Evolutionary conservation across 2,888 invertebrate genomes (phyloP), one percentile per base, ranked within the genome.

Genomic region (Leptinotarsa juncta): DNA sequence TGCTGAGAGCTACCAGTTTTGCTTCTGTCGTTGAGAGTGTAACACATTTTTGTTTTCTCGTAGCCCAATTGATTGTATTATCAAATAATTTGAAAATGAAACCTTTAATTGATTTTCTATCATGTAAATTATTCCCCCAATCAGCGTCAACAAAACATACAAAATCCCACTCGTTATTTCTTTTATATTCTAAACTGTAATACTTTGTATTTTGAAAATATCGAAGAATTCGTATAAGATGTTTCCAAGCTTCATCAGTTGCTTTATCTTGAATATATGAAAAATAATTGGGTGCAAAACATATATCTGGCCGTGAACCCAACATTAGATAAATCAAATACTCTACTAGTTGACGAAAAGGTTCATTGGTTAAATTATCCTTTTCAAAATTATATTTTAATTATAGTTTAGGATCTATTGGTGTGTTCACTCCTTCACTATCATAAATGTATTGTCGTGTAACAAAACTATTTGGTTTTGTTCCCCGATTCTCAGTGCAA

Each of bases 11-110:
- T 42, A 77, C 55, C 70, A 76, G 57, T 55, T 76, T 74, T 51
- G 75, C 73, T 51, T 78, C 77, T 16, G 77, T 78, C 15, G 75
- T 79, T 14, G 76, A 76, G n/a, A 78, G 65, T 26, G 77, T 50
- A 26, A 73, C 50, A 75, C 71, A 75, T 7, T 67, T 74, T 72
- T 79, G 73, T 70, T 79, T 76, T 62, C 65, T 67, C 20, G 73
- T 75, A 32, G 53, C 50, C 75, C 78, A 78, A 50, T 67, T 50
- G 74, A 77, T 3, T 81, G 89, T 90, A 89, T 70, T 76, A n/a
- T 70, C 77, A 74, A 72, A 76, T 10, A 71, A 42, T 70, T 75
- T 67, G 32, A 77, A 65, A 14, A 72, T 15, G 70, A 48, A 85
- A 88, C n/a, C 80, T 89, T 55, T 55, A 23, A 68, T 26, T 10